Percentiles rank a stretch among this genome's conserved stretches.
Conservation (phyloP, 2,888 invertebrate genomes). For the Exephanes ischioxanthus region DNA sequence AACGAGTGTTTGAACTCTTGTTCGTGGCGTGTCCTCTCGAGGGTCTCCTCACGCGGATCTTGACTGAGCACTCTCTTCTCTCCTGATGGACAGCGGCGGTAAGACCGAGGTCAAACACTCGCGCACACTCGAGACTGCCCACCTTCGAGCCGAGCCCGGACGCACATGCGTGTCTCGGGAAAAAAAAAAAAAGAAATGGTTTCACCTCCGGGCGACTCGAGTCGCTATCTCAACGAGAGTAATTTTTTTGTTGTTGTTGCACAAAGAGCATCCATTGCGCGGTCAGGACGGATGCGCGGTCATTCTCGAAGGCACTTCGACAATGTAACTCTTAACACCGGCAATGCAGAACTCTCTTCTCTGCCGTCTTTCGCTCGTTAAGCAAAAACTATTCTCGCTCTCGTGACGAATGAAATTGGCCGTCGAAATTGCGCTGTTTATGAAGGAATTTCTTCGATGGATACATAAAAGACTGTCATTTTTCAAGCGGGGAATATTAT, state of each 20-base stretch:
- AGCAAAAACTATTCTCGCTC: neutral
- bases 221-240: no score
- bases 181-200: constrained; percentile 44
- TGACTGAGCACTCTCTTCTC: constrained; percentile 22
- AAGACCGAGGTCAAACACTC: constrained; percentile 60
- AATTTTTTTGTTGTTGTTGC: no score
- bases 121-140: constrained; percentile 49
- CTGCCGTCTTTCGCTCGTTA: neutral
- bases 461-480: no score
- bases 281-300: neutral
- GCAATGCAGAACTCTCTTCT: neutral
- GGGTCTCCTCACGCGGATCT: constrained; percentile 47
- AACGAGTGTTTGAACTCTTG: constrained; percentile 67
- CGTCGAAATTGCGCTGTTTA: constrained; percentile 43
- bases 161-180: constrained; percentile 10
- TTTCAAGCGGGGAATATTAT: no score
- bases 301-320: neutral
- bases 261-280: no score
- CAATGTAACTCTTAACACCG: neutral
- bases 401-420: constrained; percentile 26
- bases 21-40: constrained; percentile 58
- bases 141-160: neutral
- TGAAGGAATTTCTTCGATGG: no score
- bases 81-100: constrained; percentile 53
- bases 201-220: neutral